Conservation (phyloP, 2,113 vertebrate species). For the Columbina picui region DNA sequence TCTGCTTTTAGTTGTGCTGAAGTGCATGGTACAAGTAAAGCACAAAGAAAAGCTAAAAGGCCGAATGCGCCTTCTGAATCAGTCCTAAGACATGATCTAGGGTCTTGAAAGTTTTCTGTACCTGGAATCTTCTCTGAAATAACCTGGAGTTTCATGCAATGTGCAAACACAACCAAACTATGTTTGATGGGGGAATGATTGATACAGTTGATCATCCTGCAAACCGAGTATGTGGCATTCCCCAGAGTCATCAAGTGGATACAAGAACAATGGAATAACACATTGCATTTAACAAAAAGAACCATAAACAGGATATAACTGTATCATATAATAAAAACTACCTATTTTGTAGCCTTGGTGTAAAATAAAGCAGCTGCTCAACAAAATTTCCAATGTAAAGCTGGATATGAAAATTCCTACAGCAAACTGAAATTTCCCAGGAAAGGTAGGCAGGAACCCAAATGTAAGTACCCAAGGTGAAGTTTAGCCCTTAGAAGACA, state of each 20-base stretch:
- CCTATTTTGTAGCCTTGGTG: not conserved
- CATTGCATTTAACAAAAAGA: not conserved
- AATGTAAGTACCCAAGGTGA: not conserved
- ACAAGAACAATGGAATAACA: not conserved
- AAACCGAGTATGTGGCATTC: not conserved
- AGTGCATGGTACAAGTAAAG: not conserved
- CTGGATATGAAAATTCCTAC: not conserved
- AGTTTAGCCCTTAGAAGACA: not conserved
- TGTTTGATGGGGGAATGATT: not conserved
- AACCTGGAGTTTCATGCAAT: not conserved
- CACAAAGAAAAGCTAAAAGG: not conserved
- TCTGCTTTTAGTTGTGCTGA: not conserved
- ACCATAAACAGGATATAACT: not conserved
- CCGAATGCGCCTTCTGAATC: not conserved
- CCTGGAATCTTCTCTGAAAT: not conserved
- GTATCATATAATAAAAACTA: not conserved
- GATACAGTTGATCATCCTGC: not conserved
- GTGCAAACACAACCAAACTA: not conserved
- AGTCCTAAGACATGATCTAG: not conserved
- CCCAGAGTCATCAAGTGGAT: not conserved
- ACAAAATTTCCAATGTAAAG: not conserved
- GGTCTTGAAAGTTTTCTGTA: not conserved
- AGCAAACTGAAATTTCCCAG: not conserved
- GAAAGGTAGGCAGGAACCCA: not conserved
- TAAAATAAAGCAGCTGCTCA: not conserved